These are phyloP conservation scores for Nipponia nippon DNA, from an alignment of 2,113 vertebrate genomes.

Conservation along the genomic window DNA sequence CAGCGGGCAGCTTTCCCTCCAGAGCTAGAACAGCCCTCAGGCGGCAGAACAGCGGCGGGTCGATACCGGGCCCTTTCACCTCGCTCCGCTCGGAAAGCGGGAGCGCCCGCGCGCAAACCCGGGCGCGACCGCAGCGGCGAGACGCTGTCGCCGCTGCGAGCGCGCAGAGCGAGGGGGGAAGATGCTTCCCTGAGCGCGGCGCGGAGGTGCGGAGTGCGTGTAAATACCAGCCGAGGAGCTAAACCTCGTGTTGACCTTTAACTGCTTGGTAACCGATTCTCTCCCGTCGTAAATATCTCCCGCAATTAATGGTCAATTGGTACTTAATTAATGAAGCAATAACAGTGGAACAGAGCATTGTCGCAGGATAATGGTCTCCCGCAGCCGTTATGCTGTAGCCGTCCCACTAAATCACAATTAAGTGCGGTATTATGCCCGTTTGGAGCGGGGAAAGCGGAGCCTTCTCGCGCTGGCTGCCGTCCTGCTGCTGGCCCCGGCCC, in stretches of 20 bases:
- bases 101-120: rapidly evolving
- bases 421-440: neutral
- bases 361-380: slow-evolving; percentile 52
- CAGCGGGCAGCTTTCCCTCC: neutral
- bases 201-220: neutral
- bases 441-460: slow-evolving; percentile 1
- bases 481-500: slow-evolving; percentile 27
- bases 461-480: neutral
- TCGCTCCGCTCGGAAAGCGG: rapidly evolving
- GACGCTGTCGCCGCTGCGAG: rapidly evolving
- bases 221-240: neutral
- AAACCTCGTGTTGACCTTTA: neutral
- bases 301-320: slow-evolving; percentile 34
- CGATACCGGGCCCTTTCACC: rapidly evolving
- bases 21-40: neutral
- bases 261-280: neutral
- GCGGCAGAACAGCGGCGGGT: neutral
- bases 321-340: slow-evolving; percentile 63
- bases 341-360: slow-evolving; percentile 35
- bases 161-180: rapidly evolving
- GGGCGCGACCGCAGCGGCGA: rapidly evolving
- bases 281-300: neutral
- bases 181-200: rapidly evolving
- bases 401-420: slow-evolving; percentile 48
- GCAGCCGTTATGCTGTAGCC: slow-evolving; percentile 18